Base-by-base conservation (phyloP, 2,888 invertebrate species). In the Agrotis puta region DNA sequence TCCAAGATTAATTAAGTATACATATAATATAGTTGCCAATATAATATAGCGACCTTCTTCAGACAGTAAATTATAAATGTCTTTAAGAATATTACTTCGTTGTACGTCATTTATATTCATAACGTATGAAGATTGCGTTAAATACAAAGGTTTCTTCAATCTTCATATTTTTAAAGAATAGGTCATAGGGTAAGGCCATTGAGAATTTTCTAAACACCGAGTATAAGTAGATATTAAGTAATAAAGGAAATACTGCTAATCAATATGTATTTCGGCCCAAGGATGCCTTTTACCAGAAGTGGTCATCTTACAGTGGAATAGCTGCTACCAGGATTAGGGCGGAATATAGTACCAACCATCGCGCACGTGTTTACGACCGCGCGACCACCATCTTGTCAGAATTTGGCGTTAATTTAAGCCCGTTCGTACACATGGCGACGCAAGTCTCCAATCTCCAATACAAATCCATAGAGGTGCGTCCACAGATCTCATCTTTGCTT, bases 81-180 rank as follows among this genome's bases (percentile, higher is more conserved):
- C 39, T 39, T 39, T 11, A 9, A 11, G 3, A 33, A 50, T 33
- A n/a, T 59, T 45, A 39, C 45, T 24, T 5, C 16, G 5, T 22
- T 7, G 11, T 50, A 13, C 70, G 27, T 70, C 43, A 70, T 45
- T 33, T 33, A 24, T 45, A 70, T 70, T 58, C 59, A 51, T 58
- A 45, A 51, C 9, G 0, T 69, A 22, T 18, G 50, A 59, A n/a
- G 18, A 70, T 70, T 59, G 14, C 22, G 2, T 61, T 51, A 51
- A 53, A 39, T 39, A 39, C 18, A 18, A 63, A 64, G 48, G 16
- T 22, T 39, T 33, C 33, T 33, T 18, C 13, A 13, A 50, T 53
- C 16, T 20, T 47, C 6, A 48, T 50, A 64, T 73, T 73, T 72
- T 48, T 64, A 24, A 56, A 72, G 56, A 50, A n/a, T 50, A 73